A percentile compares a stretch with the other conserved stretches of the same genome.
Conservation (phyloP, 2,888 invertebrate genomes). For the Formica aserva region DNA sequence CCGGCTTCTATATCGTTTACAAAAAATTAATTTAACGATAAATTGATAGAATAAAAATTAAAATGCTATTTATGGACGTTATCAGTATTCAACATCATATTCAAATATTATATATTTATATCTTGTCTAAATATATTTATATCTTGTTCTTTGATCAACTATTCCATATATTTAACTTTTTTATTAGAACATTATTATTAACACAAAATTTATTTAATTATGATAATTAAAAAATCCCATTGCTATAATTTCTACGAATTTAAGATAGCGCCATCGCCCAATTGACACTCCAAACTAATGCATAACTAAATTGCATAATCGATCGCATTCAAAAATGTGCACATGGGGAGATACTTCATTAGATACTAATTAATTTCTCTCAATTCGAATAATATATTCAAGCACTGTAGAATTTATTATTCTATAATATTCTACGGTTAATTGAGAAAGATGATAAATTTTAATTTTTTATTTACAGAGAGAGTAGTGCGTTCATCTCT, state of each 20-base stretch:
- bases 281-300: constrained; percentile 57
- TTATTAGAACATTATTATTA: background rate
- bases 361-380: constrained; percentile 58
- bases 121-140: background rate
- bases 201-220: background rate
- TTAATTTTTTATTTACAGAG: background rate
- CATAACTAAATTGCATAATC: constrained; percentile 62
- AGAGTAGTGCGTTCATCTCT: background rate
- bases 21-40: background rate
- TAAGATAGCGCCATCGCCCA: constrained; percentile 75
- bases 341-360: constrained; percentile 30
- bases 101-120: background rate
- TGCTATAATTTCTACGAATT: constrained; percentile 12
- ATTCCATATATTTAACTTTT: background rate
- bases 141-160: background rate
- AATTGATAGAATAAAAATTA: background rate
- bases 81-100: background rate
- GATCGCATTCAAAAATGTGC: constrained; percentile 67
- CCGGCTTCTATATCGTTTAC: background rate
- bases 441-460: background rate
- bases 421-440: background rate
- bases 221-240: background rate
- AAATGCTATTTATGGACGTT: background rate
- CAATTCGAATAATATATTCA: constrained; percentile 27
- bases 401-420: constrained; percentile 3